Conservation (phyloP, 2,888 invertebrate species). For the Clunio marinus region DNA sequence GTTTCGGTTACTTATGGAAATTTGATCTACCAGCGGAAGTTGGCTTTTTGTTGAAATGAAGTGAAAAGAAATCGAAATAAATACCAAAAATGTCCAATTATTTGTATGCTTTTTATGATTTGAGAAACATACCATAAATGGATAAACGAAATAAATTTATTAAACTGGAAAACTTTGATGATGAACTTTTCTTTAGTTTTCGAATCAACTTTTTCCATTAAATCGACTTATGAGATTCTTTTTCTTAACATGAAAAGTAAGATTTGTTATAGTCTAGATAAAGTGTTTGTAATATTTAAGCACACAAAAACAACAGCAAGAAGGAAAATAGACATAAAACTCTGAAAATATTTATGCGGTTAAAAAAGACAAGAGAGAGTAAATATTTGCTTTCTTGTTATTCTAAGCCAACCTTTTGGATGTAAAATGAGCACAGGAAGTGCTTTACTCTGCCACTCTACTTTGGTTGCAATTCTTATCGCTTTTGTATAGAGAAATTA, state of each 20-base stretch:
- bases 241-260: not conserved
- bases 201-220: not conserved
- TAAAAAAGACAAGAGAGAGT: constrained; percentile 13
- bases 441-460: constrained; percentile 3
- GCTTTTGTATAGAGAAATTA: constrained; percentile 7
- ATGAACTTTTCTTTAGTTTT: too few relatives aligned
- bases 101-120: too few relatives aligned
- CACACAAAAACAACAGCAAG: not conserved
- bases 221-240: not conserved
- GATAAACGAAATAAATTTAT: too few relatives aligned
- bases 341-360: constrained; percentile 1
- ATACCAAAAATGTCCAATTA: too few relatives aligned
- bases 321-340: not conserved
- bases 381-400: constrained; percentile 14
- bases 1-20: constrained; percentile 11
- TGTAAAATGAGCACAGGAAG: not conserved
- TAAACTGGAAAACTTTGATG: too few relatives aligned
- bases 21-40: constrained; percentile 13
- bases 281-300: not conserved
- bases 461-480: not conserved
- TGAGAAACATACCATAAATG: too few relatives aligned
- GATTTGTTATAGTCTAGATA: too few relatives aligned
- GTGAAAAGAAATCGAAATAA: too few relatives aligned
- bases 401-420: not conserved
- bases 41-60: too few relatives aligned